phyloP scores from a whole-genome alignment of 1,140 invertebrate genomes.

The Zelostemma sp. region DNA sequence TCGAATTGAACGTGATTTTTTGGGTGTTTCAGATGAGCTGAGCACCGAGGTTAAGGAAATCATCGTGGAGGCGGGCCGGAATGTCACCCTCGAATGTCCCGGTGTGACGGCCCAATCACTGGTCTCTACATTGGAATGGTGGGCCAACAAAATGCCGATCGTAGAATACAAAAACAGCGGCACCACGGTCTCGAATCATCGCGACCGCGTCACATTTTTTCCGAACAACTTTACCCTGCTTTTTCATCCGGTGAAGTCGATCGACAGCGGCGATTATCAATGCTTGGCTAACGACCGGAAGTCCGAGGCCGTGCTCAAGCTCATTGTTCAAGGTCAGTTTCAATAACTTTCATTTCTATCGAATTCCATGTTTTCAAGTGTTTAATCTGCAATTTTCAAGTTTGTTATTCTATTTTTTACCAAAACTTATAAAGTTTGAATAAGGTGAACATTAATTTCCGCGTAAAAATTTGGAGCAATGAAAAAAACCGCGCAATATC shows the following conservation, averaged over 20 bases:
- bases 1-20: no score
- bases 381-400: no score
- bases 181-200: conserved; percentile 71
- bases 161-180: conserved; percentile 71
- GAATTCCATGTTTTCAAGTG: no score
- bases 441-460: no score
- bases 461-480: no score
- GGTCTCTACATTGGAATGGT: conserved; percentile 76
- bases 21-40: conserved; percentile 67
- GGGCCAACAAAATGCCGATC: conserved; percentile 63
- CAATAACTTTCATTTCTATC: no score
- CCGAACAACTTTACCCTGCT: conserved; percentile 75
- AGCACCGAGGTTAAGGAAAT: conserved; percentile 72
- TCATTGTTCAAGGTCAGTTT: conserved; percentile 77
- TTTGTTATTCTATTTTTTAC: no score
- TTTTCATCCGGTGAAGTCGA: conserved; percentile 74
- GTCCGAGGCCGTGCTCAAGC: conserved; percentile 74
- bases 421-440: no score
- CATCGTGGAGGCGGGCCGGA: conserved; percentile 75
- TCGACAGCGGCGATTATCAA: conserved; percentile 76
- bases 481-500: no score
- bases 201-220: conserved; percentile 71
- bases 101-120: conserved; percentile 76
- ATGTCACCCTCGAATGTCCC: conserved; percentile 76
- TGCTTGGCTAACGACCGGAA: conserved; percentile 79